Evolutionary conservation across 1,140 invertebrate genomes (phyloP).

Genomic region (Lepidurus apus): DNA sequence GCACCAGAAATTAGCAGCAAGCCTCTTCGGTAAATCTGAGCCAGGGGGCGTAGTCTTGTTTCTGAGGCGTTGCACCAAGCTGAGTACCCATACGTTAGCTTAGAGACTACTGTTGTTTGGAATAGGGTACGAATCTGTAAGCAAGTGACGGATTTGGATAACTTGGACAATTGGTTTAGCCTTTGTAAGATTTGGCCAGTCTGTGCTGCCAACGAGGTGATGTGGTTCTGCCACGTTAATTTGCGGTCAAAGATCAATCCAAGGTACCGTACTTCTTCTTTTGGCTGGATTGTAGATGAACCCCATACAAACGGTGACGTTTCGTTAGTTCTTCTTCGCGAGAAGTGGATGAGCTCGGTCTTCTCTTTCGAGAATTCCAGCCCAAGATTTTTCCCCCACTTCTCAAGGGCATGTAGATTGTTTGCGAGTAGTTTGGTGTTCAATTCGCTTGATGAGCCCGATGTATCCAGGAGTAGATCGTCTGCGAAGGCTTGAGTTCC

Average conservation of each 20-base stretch:
- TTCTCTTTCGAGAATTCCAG: slow-evolving; percentile 15
- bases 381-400: slow-evolving; percentile 3
- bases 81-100: not conserved
- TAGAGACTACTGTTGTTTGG: not conserved
- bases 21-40: not conserved
- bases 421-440: slow-evolving; percentile 26
- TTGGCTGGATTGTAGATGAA: slow-evolving; percentile 3
- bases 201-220: slow-evolving; percentile 21
- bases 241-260: slow-evolving; percentile 22
- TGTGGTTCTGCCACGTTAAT: slow-evolving; percentile 22
- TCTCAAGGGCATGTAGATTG: not conserved
- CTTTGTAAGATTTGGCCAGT: not conserved
- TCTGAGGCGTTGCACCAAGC: not conserved
- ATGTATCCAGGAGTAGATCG: slow-evolving; percentile 22
- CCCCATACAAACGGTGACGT: not conserved
- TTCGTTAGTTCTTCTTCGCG: not conserved
- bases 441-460: not conserved
- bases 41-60: not conserved
- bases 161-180: not conserved
- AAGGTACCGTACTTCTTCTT: slow-evolving; percentile 26
- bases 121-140: not conserved
- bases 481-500: slow-evolving; percentile 24
- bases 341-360: slow-evolving; percentile 19
- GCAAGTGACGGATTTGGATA: not conserved
- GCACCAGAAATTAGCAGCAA: not conserved